phyloP scores from a whole-genome alignment of 1,140 invertebrate species.

The Magallana gigas region DNA sequence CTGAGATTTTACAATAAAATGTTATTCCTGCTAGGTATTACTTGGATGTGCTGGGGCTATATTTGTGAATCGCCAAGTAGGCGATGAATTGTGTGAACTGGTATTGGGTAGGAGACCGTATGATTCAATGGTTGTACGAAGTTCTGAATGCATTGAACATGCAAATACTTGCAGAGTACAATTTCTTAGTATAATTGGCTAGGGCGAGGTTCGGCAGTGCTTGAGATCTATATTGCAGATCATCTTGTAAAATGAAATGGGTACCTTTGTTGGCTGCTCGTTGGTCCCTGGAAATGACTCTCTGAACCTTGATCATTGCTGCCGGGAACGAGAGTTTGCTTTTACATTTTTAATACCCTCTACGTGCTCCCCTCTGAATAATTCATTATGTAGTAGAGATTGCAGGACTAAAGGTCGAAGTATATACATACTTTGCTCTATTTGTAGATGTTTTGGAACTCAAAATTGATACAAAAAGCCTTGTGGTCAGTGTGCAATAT shows the following conservation, averaged over 20 bases:
- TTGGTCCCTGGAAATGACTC: conserved; percentile 19
- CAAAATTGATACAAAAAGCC: conserved; percentile 47
- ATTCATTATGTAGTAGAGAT: conserved; percentile 44
- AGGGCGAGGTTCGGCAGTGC: not conserved
- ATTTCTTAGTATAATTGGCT: not conserved
- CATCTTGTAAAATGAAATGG: conserved; percentile 25
- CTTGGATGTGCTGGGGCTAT: too few species aligned
- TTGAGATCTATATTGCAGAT: conserved; percentile 10
- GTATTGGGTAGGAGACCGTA: too few species aligned
- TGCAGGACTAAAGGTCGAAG: conserved; percentile 46
- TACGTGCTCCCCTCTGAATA: conserved; percentile 47
- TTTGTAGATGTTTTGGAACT: conserved; percentile 49
- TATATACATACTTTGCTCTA: conserved; percentile 42
- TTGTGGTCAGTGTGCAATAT: conserved; percentile 46
- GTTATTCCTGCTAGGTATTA: too few species aligned
- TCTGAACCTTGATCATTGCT: conserved; percentile 42
- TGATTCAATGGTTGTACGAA: too few species aligned
- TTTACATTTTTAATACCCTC: conserved; percentile 25
- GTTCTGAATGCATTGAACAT: too few species aligned
- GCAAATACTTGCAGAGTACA: not conserved
- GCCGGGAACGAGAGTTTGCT: conserved; percentile 50
- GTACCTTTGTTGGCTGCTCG: not conserved
- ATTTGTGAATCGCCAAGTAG: too few species aligned
- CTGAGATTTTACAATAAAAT: too few species aligned
- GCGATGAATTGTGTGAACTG: too few species aligned